Conservation (phyloP, 1,140 invertebrate genomes). For the Melitaea cinxia region DNA sequence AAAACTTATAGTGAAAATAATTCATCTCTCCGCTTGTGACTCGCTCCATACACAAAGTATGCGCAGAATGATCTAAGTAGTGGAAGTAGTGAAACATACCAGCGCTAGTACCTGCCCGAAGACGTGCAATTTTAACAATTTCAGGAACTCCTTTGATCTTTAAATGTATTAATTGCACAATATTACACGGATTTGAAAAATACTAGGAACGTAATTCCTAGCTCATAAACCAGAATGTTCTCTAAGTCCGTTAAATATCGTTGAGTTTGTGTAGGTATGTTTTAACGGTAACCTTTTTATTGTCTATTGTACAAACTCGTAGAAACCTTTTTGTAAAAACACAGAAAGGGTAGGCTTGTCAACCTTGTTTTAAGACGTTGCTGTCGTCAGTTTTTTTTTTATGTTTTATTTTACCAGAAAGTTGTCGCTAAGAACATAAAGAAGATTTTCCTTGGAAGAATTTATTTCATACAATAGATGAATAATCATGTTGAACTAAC, state of each 20-base stretch:
- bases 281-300: no score
- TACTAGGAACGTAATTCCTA: background rate
- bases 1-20: background rate
- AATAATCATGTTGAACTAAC: no score
- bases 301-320: no score
- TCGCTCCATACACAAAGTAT: conserved; percentile 46
- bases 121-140: conserved; percentile 38
- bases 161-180: conserved; percentile 15
- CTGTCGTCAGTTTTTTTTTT: no score
- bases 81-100: conserved; percentile 39
- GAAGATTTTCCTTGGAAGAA: no score
- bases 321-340: no score
- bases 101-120: conserved; percentile 38
- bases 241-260: background rate
- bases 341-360: no score
- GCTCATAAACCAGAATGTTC: background rate
- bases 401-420: no score
- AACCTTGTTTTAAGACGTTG: no score
- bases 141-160: conserved; percentile 31
- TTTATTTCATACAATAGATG: no score
- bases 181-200: background rate
- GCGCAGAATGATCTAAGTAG: conserved; percentile 53
- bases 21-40: conserved; percentile 23
- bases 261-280: background rate
- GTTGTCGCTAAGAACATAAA: no score